Percentiles rank a stretch among this genome's conserved stretches.
Evolutionary conservation across 35 echinoderm and acorn worm species (phyloP).

Genomic region (Acanthaster planci): DNA sequence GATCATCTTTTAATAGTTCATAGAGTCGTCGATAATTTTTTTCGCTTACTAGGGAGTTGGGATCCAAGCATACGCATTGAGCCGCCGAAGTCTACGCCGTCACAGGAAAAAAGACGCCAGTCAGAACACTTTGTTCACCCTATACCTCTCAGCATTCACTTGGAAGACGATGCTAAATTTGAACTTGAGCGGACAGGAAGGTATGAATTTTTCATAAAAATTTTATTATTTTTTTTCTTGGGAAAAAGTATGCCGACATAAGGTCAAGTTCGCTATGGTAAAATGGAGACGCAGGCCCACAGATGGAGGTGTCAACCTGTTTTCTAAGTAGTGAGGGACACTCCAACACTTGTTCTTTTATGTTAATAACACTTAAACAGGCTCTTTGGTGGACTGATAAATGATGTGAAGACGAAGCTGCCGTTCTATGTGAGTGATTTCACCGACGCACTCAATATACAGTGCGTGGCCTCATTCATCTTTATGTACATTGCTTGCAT

Average conservation of each 20-base stretch:
- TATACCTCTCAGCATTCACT: conserved; percentile 19
- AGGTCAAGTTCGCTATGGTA: too few relatives aligned
- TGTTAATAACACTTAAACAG: conserved; percentile 31
- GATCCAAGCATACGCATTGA: conserved; percentile 91
- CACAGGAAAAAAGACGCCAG: conserved; percentile 63
- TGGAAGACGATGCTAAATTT: conserved; percentile 69
- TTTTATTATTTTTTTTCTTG: too few relatives aligned
- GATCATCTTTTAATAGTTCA: too few relatives aligned
- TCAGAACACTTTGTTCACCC: conserved; percentile 83
- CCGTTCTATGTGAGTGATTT: conserved; percentile 76
- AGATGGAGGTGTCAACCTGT: too few relatives aligned
- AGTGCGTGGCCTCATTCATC: conserved; percentile 79
- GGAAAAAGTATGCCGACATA: too few relatives aligned
- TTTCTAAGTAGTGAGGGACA: too few relatives aligned
- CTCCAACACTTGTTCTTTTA: too few relatives aligned
- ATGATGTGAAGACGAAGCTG: conserved; percentile 78
- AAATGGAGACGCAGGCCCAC: too few relatives aligned
- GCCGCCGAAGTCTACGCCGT: conserved; percentile 73
- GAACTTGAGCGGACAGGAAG: conserved; percentile 69
- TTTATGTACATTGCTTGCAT: conserved; percentile 98
- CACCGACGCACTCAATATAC: conserved; percentile 76
- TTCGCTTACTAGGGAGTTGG: conserved; percentile 77
- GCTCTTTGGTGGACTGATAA: conserved; percentile 71
- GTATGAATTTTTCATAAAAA: too few relatives aligned
- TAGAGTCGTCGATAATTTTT: too few relatives aligned